Base-by-base conservation (phyloP, 1,140 invertebrate genomes). In the Meloidogyne exigua region DNA sequence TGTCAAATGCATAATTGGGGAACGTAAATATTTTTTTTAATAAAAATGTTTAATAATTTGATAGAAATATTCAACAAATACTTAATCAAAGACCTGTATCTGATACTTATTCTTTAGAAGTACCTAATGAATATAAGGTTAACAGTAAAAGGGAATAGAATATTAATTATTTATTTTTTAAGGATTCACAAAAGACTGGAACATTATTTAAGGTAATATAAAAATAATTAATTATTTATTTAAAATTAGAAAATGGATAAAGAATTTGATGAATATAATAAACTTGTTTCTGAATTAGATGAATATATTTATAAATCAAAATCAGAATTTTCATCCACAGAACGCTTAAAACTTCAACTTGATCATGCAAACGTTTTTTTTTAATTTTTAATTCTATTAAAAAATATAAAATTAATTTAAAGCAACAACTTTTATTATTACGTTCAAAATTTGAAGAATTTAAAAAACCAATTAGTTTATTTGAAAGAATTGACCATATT, bases 51-150 rank as follows among this genome's bases (percentile, higher is more conserved):
- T 9, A 57, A 25, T 32, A 3, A n/a, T 72, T 25, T 28, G 26
- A 72, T 32, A 28, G 72, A 44, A 26, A 77, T 64, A 87, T 85
- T 72, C 73, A 83, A 28, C 86, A 83, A 64, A 79, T 85, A 36
- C 64, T 85, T 5, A 77, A 83, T 63, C 65, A 68, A 15, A 42
- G 84, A 25, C 66, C 83, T 15, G 62, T 76, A 9, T 70, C 81
- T 15, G 84, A 85, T 62, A 80, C 86, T 44, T 72, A 77, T 28
- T 85, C 84, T n/a, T 65, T 85, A 18, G 85, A 87, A 57, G 79
- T 85, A 28, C 84, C 84, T 13, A 78, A 87, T 32, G 84, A 85
- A 68, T 85, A 87, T 68, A 85, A 85, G 76, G 84, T 87, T 68
- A 28, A 5, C 32, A 23, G 26, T 39, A 42, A 25, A 57, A 57